These are phyloP conservation scores for Cetoscarus ocellatus DNA, from an alignment of 2,797 vertebrate species.

Conservation along the genomic window DNA sequence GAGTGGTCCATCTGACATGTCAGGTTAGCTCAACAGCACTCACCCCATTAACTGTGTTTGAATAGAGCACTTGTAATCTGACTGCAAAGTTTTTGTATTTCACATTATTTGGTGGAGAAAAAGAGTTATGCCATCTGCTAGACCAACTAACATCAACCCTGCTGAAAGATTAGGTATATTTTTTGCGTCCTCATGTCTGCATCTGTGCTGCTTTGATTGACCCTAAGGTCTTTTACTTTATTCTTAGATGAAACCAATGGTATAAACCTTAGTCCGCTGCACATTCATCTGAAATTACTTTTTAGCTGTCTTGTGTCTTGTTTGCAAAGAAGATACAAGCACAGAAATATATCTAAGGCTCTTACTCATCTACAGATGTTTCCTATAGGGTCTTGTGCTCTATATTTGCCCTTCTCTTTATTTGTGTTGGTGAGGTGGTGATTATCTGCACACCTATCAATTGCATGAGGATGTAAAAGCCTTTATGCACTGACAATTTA, in stretches of 20 bases:
- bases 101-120: constrained; percentile 1
- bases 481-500: too few species aligned
- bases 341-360: background rate
- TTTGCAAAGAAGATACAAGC: background rate
- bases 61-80: background rate
- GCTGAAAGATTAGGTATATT: constrained; percentile 58
- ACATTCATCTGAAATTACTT: background rate
- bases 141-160: background rate
- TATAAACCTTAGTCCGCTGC: background rate
- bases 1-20: too few species aligned
- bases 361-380: background rate
- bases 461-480: too few species aligned
- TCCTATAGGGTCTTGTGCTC: background rate
- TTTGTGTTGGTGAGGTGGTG: background rate
- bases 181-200: constrained; percentile 43
- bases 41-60: background rate
- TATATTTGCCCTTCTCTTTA: background rate
- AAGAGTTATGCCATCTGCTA: constrained; percentile 5
- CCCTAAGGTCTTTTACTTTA: background rate
- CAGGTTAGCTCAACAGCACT: too few species aligned
- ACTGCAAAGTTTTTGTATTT: constrained; percentile 1
- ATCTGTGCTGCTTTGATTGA: constrained; percentile 3
- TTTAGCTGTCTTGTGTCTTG: background rate
- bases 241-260: constrained; percentile 15
- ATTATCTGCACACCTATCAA: background rate